A percentile compares a stretch with the other conserved stretches of the same genome.
phyloP scores from a whole-genome alignment of 2,113 vertebrate species.

The Proterorhinus semilunaris region DNA sequence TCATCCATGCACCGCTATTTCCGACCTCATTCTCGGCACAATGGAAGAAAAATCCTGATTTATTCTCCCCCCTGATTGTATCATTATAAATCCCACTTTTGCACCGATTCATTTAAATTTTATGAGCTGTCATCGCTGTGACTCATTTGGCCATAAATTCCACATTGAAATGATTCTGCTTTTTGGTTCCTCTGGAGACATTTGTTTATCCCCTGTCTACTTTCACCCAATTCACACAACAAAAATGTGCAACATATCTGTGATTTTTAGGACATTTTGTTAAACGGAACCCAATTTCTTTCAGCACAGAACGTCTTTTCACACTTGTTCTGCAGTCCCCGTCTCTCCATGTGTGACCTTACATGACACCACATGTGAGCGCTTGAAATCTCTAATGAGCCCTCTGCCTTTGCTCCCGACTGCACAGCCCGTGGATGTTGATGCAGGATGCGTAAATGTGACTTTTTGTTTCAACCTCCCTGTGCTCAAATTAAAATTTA shows the following conservation, averaged over 20 bases:
- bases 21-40: conserved; percentile 40
- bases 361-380: conserved; percentile 7
- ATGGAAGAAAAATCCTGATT: conserved; percentile 42
- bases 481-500: not conserved
- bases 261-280: conserved; percentile 1
- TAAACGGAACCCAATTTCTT: conserved; percentile 5
- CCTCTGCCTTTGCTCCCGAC: conserved; percentile 19
- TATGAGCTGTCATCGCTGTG: conserved; percentile 34
- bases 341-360: conserved; percentile 30
- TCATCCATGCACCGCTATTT: conserved; percentile 42
- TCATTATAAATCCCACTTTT: conserved; percentile 50
- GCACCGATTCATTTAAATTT: conserved; percentile 49
- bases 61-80: conserved; percentile 40
- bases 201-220: conserved; percentile 14
- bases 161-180: conserved; percentile 23
- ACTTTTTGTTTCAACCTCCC: conserved; percentile 24
- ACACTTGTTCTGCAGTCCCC: conserved; percentile 8
- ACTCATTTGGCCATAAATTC: conserved; percentile 47
- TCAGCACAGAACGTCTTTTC: not conserved
- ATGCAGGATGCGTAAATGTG: conserved; percentile 18
- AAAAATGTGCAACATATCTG: not conserved
- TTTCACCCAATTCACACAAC: conserved; percentile 3
- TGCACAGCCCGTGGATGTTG: conserved; percentile 18
- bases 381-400: conserved; percentile 22
- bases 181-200: conserved; percentile 14